Evolutionary conservation across 2,797 vertebrate genomes (phyloP).

Genomic region (Cyprinodon diabolis): DNA sequence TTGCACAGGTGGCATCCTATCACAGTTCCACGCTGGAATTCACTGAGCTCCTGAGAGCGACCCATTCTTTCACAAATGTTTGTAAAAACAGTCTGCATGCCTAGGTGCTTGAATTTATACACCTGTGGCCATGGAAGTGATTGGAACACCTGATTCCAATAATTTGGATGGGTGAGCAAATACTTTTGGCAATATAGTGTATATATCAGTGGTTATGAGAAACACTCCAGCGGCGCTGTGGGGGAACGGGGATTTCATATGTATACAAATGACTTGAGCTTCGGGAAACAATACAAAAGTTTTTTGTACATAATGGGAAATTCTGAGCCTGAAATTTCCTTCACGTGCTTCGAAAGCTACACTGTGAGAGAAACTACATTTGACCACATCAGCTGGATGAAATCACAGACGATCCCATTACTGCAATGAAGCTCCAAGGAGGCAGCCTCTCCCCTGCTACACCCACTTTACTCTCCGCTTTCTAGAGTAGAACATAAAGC

Average conservation of each 20-base stretch:
- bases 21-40: too few relatives aligned
- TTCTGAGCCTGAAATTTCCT: constrained; percentile 61
- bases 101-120: too few relatives aligned
- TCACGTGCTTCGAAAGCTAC: constrained; percentile 59
- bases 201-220: constrained; percentile 30
- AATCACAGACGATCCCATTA: constrained; percentile 57
- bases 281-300: constrained; percentile 11
- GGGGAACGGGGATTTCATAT: constrained; percentile 16
- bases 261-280: constrained; percentile 21
- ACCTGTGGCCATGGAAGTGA: too few relatives aligned
- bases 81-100: too few relatives aligned
- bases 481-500: constrained; percentile 30
- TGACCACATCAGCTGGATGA: constrained; percentile 55
- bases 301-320: constrained; percentile 32
- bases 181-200: too few relatives aligned
- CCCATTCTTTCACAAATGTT: too few relatives aligned
- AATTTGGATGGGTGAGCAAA: too few relatives aligned
- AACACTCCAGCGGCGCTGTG: constrained; percentile 12
- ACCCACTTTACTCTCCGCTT: constrained; percentile 67
- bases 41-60: too few relatives aligned
- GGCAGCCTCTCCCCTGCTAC: constrained; percentile 71
- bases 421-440: constrained; percentile 54
- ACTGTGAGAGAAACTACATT: constrained; percentile 65
- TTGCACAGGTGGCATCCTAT: too few relatives aligned
- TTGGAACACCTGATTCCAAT: too few relatives aligned